Percentiles rank a stretch among this genome's conserved stretches.
These are phyloP conservation scores for Eulithis testata DNA, from an alignment of 2,888 invertebrate genomes.

Conservation along the genomic window DNA sequence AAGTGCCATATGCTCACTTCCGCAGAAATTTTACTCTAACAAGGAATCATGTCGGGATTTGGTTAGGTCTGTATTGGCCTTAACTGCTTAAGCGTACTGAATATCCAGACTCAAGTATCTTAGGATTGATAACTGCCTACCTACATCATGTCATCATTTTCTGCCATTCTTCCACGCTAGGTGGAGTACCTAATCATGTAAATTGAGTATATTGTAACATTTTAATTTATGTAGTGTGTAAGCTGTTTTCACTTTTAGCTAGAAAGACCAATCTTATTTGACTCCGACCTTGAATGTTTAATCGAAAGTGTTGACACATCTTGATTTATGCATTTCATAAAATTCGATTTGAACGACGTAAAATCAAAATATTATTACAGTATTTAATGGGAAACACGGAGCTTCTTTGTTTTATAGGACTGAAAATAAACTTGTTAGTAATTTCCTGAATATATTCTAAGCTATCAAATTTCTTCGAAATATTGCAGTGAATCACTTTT, in stretches of 20 bases:
- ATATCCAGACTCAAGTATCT: no score
- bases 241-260: constrained; percentile 18
- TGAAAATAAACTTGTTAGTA: constrained; percentile 58
- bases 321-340: constrained; percentile 76
- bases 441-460: constrained; percentile 39
- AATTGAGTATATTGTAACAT: no score
- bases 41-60: no score
- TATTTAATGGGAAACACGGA: constrained; percentile 65
- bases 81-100: no score
- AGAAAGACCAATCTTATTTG: constrained; percentile 51
- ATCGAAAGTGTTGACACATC: constrained; percentile 80
- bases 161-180: no score
- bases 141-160: no score
- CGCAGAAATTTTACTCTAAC: no score
- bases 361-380: constrained; percentile 72
- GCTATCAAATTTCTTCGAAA: constrained; percentile 34
- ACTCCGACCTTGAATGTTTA: constrained; percentile 70
- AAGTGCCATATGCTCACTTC: no score
- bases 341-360: constrained; percentile 68
- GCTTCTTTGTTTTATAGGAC: constrained; percentile 67
- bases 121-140: no score
- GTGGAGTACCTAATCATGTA: no score
- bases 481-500: constrained; percentile 1
- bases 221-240: not conserved
- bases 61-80: no score